Percentiles rank a stretch among this genome's conserved stretches.
These are phyloP conservation scores for Echiichthys vipera DNA, from an alignment of 2,797 vertebrate species.

Conservation along the genomic window DNA sequence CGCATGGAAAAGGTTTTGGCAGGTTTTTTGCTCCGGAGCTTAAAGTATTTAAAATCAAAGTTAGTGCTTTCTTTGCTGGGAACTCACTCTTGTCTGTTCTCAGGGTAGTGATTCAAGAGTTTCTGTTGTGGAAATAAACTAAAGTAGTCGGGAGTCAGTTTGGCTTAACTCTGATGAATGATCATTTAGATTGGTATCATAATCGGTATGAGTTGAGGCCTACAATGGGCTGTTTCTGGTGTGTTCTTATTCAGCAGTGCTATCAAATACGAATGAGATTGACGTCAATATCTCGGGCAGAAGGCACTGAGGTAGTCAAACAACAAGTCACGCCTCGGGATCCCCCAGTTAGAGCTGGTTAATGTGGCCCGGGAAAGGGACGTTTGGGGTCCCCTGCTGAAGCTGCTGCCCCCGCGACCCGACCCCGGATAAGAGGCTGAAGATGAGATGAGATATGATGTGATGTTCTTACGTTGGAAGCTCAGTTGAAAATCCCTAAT, in stretches of 20 bases:
- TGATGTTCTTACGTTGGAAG: not conserved
- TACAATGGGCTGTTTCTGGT: not conserved
- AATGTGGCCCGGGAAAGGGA: too few species aligned
- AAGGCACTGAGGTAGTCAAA: too few species aligned
- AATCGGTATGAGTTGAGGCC: not conserved
- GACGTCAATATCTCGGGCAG: too few species aligned
- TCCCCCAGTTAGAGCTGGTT: too few species aligned
- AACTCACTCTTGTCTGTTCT: conserved; percentile 35
- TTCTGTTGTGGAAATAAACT: conserved; percentile 47
- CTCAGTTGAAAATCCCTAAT: not conserved
- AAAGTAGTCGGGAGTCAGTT: conserved; percentile 8
- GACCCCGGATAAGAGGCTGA: too few species aligned
- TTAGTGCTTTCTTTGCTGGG: conserved; percentile 24
- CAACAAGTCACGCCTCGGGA: too few species aligned
- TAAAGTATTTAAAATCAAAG: conserved; percentile 43
- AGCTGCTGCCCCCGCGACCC: too few species aligned
- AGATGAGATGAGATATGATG: too few species aligned
- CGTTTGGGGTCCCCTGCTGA: too few species aligned
- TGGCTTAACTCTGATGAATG: conserved; percentile 26
- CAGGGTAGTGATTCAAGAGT: conserved; percentile 26
- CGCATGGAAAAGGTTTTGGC: conserved; percentile 28
- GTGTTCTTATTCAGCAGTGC: conserved; percentile 4
- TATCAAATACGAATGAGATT: not conserved
- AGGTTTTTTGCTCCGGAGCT: conserved; percentile 43
- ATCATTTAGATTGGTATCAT: conserved; percentile 1